Conservation (phyloP, 1,140 invertebrate species). For the Homalodisca vitripennis region DNA sequence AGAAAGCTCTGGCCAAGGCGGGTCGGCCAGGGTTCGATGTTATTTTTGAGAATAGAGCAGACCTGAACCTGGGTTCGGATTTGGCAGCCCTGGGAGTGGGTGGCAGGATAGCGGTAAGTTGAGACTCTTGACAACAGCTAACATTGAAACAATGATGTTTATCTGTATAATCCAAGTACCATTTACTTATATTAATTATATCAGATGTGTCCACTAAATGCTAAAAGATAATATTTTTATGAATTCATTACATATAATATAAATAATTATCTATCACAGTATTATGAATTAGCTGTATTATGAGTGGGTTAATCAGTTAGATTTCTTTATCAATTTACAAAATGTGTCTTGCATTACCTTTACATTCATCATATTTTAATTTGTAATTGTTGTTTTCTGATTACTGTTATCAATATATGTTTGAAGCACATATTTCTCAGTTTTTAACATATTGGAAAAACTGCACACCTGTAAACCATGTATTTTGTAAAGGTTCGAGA, state of each 20-base stretch:
- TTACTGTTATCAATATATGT: too few species aligned
- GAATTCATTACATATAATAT: background rate
- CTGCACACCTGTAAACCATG: too few species aligned
- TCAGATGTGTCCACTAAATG: background rate
- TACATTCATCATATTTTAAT: too few species aligned
- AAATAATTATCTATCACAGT: background rate
- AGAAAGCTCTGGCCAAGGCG: conserved; percentile 42
- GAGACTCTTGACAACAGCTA: background rate
- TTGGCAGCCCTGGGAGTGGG: conserved; percentile 50
- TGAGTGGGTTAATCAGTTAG: too few species aligned
- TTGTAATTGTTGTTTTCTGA: too few species aligned
- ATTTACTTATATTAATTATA: background rate
- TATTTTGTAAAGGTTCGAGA: too few species aligned
- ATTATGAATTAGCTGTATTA: background rate
- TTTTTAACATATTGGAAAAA: too few species aligned
- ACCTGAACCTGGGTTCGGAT: conserved; percentile 57
- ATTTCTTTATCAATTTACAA: too few species aligned
- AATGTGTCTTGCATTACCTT: too few species aligned
- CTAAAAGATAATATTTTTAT: background rate
- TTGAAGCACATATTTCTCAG: too few species aligned
- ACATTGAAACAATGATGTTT: background rate
- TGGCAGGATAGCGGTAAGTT: conserved; percentile 54
- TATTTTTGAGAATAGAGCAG: conserved; percentile 60
- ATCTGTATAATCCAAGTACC: background rate
- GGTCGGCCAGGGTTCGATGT: conserved; percentile 53